These are phyloP conservation scores for Eupelmus urozonus DNA, from an alignment of 2,888 invertebrate species.

Conservation along the genomic window DNA sequence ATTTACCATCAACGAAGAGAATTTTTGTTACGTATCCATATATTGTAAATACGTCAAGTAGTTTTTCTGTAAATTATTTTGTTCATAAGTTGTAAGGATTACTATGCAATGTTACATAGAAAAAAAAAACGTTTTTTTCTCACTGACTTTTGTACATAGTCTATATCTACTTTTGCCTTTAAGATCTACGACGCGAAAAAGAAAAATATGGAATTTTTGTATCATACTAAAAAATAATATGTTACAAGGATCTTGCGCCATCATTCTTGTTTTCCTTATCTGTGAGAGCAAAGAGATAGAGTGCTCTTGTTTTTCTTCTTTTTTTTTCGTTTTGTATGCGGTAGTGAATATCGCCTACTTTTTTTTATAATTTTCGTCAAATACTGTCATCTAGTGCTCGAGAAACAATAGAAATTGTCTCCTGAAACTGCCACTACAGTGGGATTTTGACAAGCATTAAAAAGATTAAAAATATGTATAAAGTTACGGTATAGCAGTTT, in stretches of 20 bases:
- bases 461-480: slow-evolving; percentile 60
- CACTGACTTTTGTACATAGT: slow-evolving; percentile 61
- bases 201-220: slow-evolving; percentile 5
- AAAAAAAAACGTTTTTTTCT: slow-evolving; percentile 61
- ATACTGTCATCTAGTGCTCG: background rate
- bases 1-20: slow-evolving; percentile 18
- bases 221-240: slow-evolving; percentile 11
- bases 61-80: slow-evolving; percentile 56
- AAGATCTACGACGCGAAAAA: slow-evolving; percentile 12
- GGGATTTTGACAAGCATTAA: slow-evolving; percentile 55
- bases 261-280: slow-evolving; percentile 20
- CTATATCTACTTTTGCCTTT: slow-evolving; percentile 62
- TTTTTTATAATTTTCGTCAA: slow-evolving; percentile 33
- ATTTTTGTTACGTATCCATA: slow-evolving; percentile 42
- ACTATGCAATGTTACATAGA: slow-evolving; percentile 57
- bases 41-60: slow-evolving; percentile 50
- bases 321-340: slow-evolving; percentile 32
- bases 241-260: slow-evolving; percentile 5
- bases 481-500: slow-evolving; percentile 70
- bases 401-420: slow-evolving; percentile 37
- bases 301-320: slow-evolving; percentile 15
- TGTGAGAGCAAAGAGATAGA: background rate
- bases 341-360: slow-evolving; percentile 1
- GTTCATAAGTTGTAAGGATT: slow-evolving; percentile 47
- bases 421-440: slow-evolving; percentile 59